Base-by-base conservation (phyloP, 2,888 invertebrate genomes). In the Pyrgus malvae region DNA sequence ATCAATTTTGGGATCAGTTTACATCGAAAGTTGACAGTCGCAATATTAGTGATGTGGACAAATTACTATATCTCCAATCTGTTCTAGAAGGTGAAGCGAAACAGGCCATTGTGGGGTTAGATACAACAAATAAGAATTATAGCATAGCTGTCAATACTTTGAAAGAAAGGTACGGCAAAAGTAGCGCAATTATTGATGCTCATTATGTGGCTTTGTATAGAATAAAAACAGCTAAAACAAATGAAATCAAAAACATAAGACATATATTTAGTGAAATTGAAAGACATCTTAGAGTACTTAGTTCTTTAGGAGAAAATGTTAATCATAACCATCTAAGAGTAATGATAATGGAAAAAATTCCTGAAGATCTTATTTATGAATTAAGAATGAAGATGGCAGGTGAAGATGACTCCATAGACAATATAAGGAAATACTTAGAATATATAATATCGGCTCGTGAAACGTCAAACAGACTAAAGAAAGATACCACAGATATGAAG, bases 1-100 rank as follows among this genome's bases (percentile, higher is more conserved):
- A 59, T 6, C 50, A 60, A 21, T 66, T 67, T 56, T 67, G 68
- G 65, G 63, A 67, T 7, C 61, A 64, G 9, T 68, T 67, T 56
- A 6, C 37, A 2, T 62, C 63, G 5, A 66, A 60, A 33, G 41
- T 66, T 0, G 38, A 64, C 33, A 51, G 17, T 7, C 54, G 62
- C 11, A 57, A 59, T 16, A 31, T 65, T 1, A 44, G 11, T 3
- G 56, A 64, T 35, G 65, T 66, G 0, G 64, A 67, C 31, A 67
- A 68, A 29, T 40, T 67, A 9, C 17, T 63, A 3, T 65, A 66
- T 9, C 45, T 68, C n/a, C 40, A 63, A 14, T 57, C 65, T 1
- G 37, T 35, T 5, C 42, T 67, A 0, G 48, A 53, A n/a, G 67
- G 58, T 1, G 46, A 58, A 1, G 65, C 64, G 1, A 59, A 58